Evolutionary conservation across 2,113 vertebrate species (phyloP).

Genomic region (Numenius arquata): DNA sequence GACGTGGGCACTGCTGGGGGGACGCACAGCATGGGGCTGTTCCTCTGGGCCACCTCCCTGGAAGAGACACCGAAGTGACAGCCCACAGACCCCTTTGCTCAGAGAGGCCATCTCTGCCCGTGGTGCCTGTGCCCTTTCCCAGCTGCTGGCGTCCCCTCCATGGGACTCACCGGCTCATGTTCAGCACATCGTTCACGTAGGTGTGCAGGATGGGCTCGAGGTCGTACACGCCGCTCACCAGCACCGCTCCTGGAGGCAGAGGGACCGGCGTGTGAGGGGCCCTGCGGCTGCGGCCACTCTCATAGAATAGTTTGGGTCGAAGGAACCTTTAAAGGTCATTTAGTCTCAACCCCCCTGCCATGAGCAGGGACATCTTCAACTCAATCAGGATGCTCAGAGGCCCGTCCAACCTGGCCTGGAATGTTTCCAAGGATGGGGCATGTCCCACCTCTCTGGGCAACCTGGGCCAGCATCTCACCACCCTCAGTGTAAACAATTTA

Average conservation of each 20-base stretch:
- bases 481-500: neutral
- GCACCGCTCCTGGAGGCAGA: slow-evolving; percentile 78
- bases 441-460: neutral
- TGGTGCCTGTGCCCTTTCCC: neutral
- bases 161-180: slow-evolving; percentile 79
- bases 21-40: slow-evolving; percentile 82
- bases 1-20: neutral
- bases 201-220: slow-evolving; percentile 85
- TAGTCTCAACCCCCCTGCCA: neutral
- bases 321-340: neutral
- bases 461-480: neutral
- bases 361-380: neutral
- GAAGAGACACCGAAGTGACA: neutral
- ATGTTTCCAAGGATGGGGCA: neutral
- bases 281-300: fast-evolving
- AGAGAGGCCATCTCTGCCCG: too few relatives aligned
- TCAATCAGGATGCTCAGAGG: neutral
- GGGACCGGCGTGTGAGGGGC: fast-evolving
- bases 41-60: slow-evolving; percentile 86
- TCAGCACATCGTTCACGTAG: slow-evolving; percentile 79
- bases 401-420: neutral
- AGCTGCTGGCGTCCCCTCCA: fast-evolving
- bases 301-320: neutral
- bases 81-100: neutral
- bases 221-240: slow-evolving; percentile 92